Conservation (phyloP, 2,113 vertebrate genomes). For the Calonectris borealis region DNA sequence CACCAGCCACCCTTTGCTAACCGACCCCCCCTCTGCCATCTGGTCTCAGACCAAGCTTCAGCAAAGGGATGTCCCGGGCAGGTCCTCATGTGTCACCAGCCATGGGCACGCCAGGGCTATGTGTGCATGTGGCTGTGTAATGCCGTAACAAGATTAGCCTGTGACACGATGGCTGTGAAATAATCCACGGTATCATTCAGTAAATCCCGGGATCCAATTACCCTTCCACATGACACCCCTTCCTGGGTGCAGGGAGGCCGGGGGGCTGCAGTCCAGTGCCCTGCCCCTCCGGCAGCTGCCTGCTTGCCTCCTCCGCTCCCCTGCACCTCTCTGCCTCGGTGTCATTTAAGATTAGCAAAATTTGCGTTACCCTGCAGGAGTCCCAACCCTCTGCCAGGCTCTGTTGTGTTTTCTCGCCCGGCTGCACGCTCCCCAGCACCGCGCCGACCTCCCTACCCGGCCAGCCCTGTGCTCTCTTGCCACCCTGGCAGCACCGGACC, state of each 20-base stretch:
- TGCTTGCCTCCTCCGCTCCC: not conserved
- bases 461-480: fast-evolving
- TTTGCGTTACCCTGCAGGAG: not conserved
- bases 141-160: conserved; percentile 36
- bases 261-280: not conserved
- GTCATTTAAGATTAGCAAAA: conserved; percentile 15
- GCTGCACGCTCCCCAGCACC: not conserved
- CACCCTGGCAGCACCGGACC: not conserved
- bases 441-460: not conserved
- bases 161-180: not conserved
- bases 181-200: conserved; percentile 41
- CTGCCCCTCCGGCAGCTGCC: not conserved
- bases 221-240: not conserved
- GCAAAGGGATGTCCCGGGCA: fast-evolving
- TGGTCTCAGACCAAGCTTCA: not conserved
- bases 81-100: not conserved
- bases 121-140: not conserved
- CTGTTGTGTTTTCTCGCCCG: not conserved
- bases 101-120: not conserved
- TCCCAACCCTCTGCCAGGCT: not conserved
- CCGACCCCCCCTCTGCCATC: too few species aligned
- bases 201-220: conserved; percentile 57
- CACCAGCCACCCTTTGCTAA: not conserved
- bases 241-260: not conserved
- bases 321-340: not conserved